A percentile compares a stretch with the other conserved stretches of the same genome.
phyloP scores from a whole-genome alignment of 2,797 vertebrate genomes.

The Leucoraja ocellata region DNA sequence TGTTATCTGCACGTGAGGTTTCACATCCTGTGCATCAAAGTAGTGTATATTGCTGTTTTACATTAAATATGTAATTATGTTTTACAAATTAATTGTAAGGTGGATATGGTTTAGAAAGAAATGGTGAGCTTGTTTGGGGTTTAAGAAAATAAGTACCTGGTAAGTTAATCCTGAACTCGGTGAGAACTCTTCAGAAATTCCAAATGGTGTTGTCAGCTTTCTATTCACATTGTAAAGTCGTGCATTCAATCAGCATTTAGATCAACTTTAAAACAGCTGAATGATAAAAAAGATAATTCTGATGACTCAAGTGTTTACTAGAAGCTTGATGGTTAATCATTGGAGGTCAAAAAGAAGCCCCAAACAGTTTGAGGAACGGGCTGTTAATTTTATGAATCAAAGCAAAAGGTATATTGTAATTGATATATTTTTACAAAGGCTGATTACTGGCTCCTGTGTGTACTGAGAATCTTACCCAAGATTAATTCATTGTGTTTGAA shows the following conservation, averaged over 20 bases:
- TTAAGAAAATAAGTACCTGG: neutral
- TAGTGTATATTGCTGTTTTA: neutral
- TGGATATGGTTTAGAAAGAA: neutral
- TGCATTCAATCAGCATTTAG: neutral
- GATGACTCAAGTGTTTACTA: neutral
- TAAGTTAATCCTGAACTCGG: neutral
- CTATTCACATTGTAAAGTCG: neutral
- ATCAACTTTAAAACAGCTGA: neutral
- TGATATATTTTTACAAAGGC: neutral
- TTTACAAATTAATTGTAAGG: neutral
- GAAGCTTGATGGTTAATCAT: neutral
- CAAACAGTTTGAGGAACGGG: too few species aligned
- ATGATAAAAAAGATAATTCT: neutral
- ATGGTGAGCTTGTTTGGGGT: neutral
- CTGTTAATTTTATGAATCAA: too few species aligned
- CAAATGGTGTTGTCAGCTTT: neutral
- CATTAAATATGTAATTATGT: neutral
- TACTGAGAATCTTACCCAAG: neutral
- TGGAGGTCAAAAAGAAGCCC: neutral
- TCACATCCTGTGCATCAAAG: neutral
- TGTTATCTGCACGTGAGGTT: neutral
- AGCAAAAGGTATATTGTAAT: too few species aligned
- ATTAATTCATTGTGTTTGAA: neutral
- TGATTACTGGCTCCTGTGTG: neutral
- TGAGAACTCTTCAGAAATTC: neutral